phyloP scores from a whole-genome alignment of 2,888 invertebrate genomes.

The Zonitis immaculata region DNA sequence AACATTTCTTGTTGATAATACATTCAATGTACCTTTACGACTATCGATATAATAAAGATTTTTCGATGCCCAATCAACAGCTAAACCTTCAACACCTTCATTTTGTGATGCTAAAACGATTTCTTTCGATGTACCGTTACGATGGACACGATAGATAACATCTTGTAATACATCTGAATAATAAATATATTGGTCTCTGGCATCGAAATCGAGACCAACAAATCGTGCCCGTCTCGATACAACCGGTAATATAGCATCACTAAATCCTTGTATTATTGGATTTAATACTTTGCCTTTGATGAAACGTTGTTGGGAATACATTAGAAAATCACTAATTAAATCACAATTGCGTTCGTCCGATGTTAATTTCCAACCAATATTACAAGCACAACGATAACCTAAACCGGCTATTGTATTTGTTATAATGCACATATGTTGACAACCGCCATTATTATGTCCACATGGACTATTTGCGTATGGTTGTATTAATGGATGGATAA shows the following conservation, averaged over 20 bases:
- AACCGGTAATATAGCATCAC: slow-evolving; percentile 92
- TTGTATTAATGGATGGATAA: slow-evolving; percentile 75
- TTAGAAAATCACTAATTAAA: slow-evolving; percentile 79
- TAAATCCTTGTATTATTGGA: slow-evolving; percentile 85
- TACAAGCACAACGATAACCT: slow-evolving; percentile 88
- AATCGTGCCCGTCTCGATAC: slow-evolving; percentile 88
- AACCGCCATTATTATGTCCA: slow-evolving; percentile 80
- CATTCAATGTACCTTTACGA: slow-evolving; percentile 89
- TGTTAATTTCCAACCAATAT: slow-evolving; percentile 77
- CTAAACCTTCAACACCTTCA: slow-evolving; percentile 93
- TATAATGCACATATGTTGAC: slow-evolving; percentile 91
- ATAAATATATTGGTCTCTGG: slow-evolving; percentile 85
- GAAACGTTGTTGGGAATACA: slow-evolving; percentile 89
- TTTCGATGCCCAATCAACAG: slow-evolving; percentile 94
- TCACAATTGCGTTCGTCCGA: slow-evolving; percentile 74
- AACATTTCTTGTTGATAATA: slow-evolving; percentile 81
- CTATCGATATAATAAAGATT: slow-evolving; percentile 95
- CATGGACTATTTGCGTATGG: slow-evolving; percentile 69
- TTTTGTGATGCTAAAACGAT: slow-evolving; percentile 93
- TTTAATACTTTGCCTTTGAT: slow-evolving; percentile 90
- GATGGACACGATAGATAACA: slow-evolving; percentile 81
- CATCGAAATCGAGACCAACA: slow-evolving; percentile 93
- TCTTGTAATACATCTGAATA: slow-evolving; percentile 97
- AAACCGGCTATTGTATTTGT: slow-evolving; percentile 66
- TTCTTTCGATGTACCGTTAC: slow-evolving; percentile 75